Conservation (phyloP, 2,888 invertebrate genomes). For the Melanostoma mellinum region DNA sequence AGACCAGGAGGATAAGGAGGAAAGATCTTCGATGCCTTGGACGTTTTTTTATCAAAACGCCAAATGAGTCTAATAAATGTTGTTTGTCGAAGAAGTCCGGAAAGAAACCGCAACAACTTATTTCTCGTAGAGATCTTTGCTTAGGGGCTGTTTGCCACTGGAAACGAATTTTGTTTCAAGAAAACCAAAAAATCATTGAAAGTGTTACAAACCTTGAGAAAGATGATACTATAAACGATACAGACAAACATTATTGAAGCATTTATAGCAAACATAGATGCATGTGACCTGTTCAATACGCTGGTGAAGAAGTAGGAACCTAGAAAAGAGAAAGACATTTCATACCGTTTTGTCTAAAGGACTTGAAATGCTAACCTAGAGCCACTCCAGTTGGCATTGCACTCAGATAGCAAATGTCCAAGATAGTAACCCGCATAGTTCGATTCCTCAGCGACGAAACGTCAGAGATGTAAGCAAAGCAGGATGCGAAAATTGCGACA, state of each 20-base stretch:
- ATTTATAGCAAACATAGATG: conserved; percentile 89
- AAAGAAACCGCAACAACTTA: conserved; percentile 84
- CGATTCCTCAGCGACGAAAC: conserved; percentile 87
- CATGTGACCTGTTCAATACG: conserved; percentile 86
- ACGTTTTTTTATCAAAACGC: conserved; percentile 85
- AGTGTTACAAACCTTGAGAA: conserved; percentile 82
- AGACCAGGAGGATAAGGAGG: conserved; percentile 87
- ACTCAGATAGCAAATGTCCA: conserved; percentile 91
- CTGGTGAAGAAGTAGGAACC: conserved; percentile 86
- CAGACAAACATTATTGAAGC: conserved; percentile 85
- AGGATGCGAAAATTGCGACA: conserved; percentile 90
- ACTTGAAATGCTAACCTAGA: conserved; percentile 83
- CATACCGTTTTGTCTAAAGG: conserved; percentile 1
- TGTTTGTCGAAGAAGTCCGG: conserved; percentile 88
- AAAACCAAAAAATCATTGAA: neutral
- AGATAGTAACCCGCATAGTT: conserved; percentile 90
- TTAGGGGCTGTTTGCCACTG: conserved; percentile 87
- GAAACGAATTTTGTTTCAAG: conserved; percentile 15
- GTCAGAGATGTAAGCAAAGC: conserved; percentile 91
- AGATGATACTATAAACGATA: conserved; percentile 86
- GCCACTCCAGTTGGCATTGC: conserved; percentile 93
- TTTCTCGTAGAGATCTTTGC: conserved; percentile 85
- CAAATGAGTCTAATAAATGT: conserved; percentile 86
- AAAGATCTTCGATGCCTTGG: conserved; percentile 84
- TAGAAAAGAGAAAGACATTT: conserved; percentile 78